Percentiles rank a stretch among this genome's conserved stretches.
Conservation (phyloP, 1,140 invertebrate species). For the Trichomalopsis sarcophagae region DNA sequence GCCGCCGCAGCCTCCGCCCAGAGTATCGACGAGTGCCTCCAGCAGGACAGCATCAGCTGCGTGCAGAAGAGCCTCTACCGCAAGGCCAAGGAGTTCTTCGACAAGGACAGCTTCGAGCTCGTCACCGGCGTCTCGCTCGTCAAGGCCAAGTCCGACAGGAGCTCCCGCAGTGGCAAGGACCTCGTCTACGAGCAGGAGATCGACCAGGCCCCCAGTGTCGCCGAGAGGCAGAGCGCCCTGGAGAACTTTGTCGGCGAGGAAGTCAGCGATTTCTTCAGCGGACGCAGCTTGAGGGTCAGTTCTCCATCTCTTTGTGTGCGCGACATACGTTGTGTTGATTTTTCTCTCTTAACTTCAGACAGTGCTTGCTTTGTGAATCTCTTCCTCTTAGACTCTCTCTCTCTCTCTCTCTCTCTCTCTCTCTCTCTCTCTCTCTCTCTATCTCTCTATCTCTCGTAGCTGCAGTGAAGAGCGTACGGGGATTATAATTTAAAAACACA, state of each 20-base stretch:
- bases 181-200: slow-evolving; percentile 73
- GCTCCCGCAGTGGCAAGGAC: slow-evolving; percentile 69
- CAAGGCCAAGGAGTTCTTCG: slow-evolving; percentile 79
- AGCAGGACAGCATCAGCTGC: slow-evolving; percentile 81
- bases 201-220: slow-evolving; percentile 73
- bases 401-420: too few species aligned
- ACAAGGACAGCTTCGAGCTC: slow-evolving; percentile 77
- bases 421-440: too few species aligned
- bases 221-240: slow-evolving; percentile 77
- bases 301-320: background rate
- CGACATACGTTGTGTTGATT: background rate
- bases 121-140: slow-evolving; percentile 77
- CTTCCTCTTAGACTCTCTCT: background rate
- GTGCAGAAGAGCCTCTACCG: slow-evolving; percentile 79
- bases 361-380: slow-evolving; percentile 9
- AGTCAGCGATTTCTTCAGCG: slow-evolving; percentile 76
- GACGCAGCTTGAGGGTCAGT: slow-evolving; percentile 75
- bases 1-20: slow-evolving; percentile 62
- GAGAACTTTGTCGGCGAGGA: slow-evolving; percentile 78
- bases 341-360: slow-evolving; percentile 10
- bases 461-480: too few species aligned
- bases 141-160: slow-evolving; percentile 70
- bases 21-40: slow-evolving; percentile 76
- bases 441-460: too few species aligned
- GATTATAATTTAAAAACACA: background rate